Evolutionary conservation across 1,140 invertebrate genomes (phyloP).

Genomic region (silkworm (Bombyx mori)): DNA sequence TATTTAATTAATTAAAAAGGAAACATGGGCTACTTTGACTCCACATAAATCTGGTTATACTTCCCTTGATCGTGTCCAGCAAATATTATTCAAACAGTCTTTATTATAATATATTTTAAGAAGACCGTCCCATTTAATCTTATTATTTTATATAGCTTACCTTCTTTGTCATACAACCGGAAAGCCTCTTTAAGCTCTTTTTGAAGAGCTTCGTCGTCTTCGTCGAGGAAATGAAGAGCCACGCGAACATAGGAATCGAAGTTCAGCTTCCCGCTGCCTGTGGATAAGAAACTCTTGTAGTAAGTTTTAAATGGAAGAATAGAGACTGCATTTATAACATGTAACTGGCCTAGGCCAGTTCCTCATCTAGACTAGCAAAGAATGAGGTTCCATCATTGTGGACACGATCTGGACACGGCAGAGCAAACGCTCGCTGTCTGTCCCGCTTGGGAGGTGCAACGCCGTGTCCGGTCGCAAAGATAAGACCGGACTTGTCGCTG

Average conservation of each 20-base stretch:
- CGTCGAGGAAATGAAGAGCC: slow-evolving; percentile 78
- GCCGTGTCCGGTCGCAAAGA: too few species aligned
- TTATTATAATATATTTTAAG: too few species aligned
- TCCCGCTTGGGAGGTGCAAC: too few species aligned
- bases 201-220: slow-evolving; percentile 85
- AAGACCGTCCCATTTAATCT: background rate
- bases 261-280: slow-evolving; percentile 76
- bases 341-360: background rate
- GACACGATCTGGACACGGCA: too few species aligned
- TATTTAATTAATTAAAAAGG: too few species aligned
- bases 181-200: slow-evolving; percentile 84
- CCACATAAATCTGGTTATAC: too few species aligned
- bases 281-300: slow-evolving; percentile 16
- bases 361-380: background rate
- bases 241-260: slow-evolving; percentile 81
- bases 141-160: slow-evolving; percentile 33
- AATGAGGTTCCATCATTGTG: background rate
- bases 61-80: too few species aligned
- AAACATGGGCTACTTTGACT: too few species aligned
- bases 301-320: slow-evolving; percentile 1
- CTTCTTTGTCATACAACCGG: slow-evolving; percentile 82
- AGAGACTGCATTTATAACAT: background rate
- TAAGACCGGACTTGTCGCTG: too few species aligned
- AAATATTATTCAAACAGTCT: too few species aligned
- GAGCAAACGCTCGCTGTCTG: too few species aligned